Evolutionary conservation across 1,140 invertebrate species (phyloP).

Genomic region (Megathymus violae): DNA sequence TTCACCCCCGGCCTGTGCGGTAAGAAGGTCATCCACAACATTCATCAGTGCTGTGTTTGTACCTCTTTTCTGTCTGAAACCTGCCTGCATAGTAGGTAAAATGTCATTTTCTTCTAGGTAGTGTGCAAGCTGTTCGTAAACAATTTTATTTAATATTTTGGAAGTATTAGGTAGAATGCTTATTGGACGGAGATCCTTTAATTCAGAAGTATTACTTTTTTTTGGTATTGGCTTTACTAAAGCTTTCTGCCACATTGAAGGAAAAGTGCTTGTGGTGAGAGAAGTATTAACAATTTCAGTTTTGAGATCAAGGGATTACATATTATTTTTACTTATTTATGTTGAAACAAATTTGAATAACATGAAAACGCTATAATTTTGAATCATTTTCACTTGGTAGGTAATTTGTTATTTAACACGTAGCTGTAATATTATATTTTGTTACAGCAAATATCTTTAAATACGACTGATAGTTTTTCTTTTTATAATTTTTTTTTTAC

Average conservation of each 20-base stretch:
- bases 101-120: conserved; percentile 5
- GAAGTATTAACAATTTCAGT: conserved; percentile 3
- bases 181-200: neutral
- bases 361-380: too few species aligned
- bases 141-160: conserved; percentile 5
- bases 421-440: too few species aligned
- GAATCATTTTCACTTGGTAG: too few species aligned
- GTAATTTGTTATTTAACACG: too few species aligned
- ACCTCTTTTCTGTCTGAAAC: neutral
- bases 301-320: too few species aligned
- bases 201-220: neutral
- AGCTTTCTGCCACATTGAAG: neutral
- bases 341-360: too few species aligned
- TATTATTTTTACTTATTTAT: too few species aligned
- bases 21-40: too few species aligned
- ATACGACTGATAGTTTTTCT: too few species aligned
- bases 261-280: neutral
- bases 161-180: neutral
- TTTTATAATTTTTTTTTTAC: too few species aligned
- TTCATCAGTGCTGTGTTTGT: neutral
- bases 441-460: too few species aligned
- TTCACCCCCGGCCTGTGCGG: neutral
- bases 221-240: conserved; percentile 1
- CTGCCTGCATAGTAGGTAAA: neutral
- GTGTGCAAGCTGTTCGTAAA: neutral